Percentiles rank a stretch among this genome's conserved stretches.
Evolutionary conservation across 2,797 vertebrate species (phyloP).

Genomic region (Takifugu rubripes): DNA sequence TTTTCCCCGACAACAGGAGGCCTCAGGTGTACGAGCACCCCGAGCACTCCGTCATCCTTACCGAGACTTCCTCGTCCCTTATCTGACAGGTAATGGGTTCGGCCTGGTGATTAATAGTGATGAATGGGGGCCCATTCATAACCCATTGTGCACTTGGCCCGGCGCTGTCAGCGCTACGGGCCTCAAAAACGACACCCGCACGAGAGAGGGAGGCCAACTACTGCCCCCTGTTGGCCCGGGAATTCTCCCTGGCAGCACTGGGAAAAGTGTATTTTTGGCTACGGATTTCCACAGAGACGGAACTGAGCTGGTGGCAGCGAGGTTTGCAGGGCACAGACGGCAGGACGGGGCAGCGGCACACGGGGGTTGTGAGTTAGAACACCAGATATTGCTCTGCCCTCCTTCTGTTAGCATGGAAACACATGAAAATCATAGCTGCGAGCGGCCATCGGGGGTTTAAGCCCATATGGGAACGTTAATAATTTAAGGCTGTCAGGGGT

Average conservation of each 20-base stretch:
- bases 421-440: conserved; percentile 61
- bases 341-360: conserved; percentile 15
- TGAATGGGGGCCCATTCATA: conserved; percentile 62
- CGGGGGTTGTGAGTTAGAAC: conserved; percentile 33
- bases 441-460: conserved; percentile 64
- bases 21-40: conserved; percentile 25
- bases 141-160: conserved; percentile 47
- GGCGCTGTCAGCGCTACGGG: conserved; percentile 41
- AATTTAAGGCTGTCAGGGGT: conserved; percentile 72
- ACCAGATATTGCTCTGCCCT: conserved; percentile 46
- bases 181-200: conserved; percentile 1
- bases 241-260: not conserved
- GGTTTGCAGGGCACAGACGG: conserved; percentile 12
- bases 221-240: conserved; percentile 65
- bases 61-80: conserved; percentile 42
- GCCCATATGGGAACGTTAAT: conserved; percentile 72
- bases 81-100: conserved; percentile 61
- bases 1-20: conserved; percentile 5
- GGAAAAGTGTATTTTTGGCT: not conserved
- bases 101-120: conserved; percentile 64
- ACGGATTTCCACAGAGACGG: conserved; percentile 10
- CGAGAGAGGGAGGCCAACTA: conserved; percentile 45
- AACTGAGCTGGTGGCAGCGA: conserved; percentile 16
- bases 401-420: conserved; percentile 58
- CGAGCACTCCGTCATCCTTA: conserved; percentile 53